phyloP scores from a whole-genome alignment of 1,140 invertebrate species.

The Magallana ariakensis region DNA sequence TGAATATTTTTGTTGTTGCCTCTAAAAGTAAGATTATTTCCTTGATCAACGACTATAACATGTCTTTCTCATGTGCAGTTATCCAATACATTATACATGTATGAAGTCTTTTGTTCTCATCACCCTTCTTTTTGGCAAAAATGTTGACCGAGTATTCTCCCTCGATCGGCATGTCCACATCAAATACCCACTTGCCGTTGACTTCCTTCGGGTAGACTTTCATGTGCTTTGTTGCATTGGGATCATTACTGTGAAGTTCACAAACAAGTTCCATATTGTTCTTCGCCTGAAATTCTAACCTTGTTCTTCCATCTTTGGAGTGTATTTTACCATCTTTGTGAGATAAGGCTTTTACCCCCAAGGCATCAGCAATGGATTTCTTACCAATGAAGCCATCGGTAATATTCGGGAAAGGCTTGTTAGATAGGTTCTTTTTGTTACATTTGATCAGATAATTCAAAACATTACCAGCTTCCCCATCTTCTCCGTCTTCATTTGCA shows the following conservation, averaged over 20 bases:
- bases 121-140: conserved; percentile 69
- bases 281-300: conserved; percentile 66
- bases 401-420: conserved; percentile 73
- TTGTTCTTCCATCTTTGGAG: conserved; percentile 64
- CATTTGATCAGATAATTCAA: conserved; percentile 76
- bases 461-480: conserved; percentile 73
- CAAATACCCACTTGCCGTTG: conserved; percentile 71
- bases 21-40: too few species aligned
- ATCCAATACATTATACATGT: too few species aligned
- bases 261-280: conserved; percentile 70
- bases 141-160: conserved; percentile 77
- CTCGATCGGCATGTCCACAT: conserved; percentile 69
- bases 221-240: conserved; percentile 67
- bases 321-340: conserved; percentile 65
- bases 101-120: conserved; percentile 61
- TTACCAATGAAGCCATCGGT: conserved; percentile 70
- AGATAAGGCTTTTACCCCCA: conserved; percentile 69
- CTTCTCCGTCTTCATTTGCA: conserved; percentile 68
- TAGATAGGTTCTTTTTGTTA: conserved; percentile 57
- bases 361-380: conserved; percentile 62
- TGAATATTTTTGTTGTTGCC: too few species aligned
- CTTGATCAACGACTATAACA: too few species aligned
- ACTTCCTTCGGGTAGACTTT: conserved; percentile 58
- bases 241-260: conserved; percentile 73
- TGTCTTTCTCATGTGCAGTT: too few species aligned